Evolutionary conservation across 2,888 invertebrate species (phyloP), one percentile per base, ranked within the genome.

Genomic region (Mythimna lalbum): DNA sequence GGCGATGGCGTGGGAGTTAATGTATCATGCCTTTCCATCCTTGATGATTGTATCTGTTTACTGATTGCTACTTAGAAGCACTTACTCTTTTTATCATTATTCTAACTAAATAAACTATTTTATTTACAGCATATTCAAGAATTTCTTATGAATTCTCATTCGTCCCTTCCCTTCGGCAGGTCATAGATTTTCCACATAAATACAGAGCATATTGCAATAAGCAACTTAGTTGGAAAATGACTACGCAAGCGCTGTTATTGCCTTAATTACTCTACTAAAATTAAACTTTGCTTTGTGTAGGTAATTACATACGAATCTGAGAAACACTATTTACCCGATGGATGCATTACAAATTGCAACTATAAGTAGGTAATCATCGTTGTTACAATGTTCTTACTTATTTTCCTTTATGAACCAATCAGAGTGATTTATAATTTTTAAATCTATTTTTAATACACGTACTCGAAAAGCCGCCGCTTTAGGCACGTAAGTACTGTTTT

Each of bases 211-310:
- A 23, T 21, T 23, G 23, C 12, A 60, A 23, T 49, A 67, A 0
- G 3, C 19, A 17, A 12, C 14, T 23, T n/a, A 19, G 17, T 39
- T 70, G 17, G 47, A n/a, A 69, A 70, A 69, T 60, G 0, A 39
- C 43, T 52, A 52, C 6, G 33, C 23, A 43, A 21, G 23, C 33
- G 53, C 23, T 14, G 23, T 23, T 21, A 33, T 6, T 14, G 31
- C n/a, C 43, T 43, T 43, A 43, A 17, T 17, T 43, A 17, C 14
- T 43, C 17, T 43, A 43, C 43, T 43, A 17, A 4, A 4, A 43
- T 43, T 17, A 43, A 17, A 61, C 7, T 14, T 49, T 21, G 4
- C 39, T 47, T 60, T 55, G 53, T 47, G 27, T 47, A 31, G 17
- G n/a, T 53, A 43, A 61, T 43, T 17, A 43, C 17, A 43, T 36